Conservation (phyloP, 1,140 invertebrate genomes). For the Potamilus streckersoni region DNA sequence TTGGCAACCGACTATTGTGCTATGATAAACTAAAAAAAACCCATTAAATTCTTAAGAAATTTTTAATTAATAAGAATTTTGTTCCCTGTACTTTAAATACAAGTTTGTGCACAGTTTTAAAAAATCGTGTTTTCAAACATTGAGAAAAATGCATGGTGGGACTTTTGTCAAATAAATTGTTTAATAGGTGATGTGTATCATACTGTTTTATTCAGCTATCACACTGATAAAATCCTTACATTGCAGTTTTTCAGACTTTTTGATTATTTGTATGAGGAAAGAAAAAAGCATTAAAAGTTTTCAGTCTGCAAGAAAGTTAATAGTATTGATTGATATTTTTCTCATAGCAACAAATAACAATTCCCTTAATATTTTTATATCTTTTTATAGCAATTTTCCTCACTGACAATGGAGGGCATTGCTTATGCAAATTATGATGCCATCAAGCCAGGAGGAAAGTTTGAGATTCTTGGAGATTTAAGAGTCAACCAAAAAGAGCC, state of each 20-base stretch:
- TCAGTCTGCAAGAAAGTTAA: not conserved
- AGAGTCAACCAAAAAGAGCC: conserved; percentile 72
- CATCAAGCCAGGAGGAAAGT: conserved; percentile 66
- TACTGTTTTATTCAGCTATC: too few species aligned
- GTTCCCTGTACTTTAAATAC: not conserved
- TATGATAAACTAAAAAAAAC: too few species aligned
- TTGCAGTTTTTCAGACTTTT: too few species aligned
- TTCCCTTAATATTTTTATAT: conserved; percentile 29
- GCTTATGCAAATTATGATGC: conserved; percentile 72
- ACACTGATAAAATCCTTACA: too few species aligned
- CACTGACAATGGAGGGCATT: conserved; percentile 68
- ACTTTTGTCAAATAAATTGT: not conserved
- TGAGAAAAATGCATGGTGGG: not conserved
- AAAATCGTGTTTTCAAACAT: not conserved
- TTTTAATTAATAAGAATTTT: not conserved
- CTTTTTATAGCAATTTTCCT: conserved; percentile 60
- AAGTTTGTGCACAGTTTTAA: conserved; percentile 2
- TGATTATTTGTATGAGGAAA: not conserved
- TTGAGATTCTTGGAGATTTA: conserved; percentile 73
- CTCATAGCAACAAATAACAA: not conserved
- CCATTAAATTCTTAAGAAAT: not conserved
- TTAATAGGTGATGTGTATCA: not conserved
- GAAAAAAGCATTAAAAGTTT: not conserved
- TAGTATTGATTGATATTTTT: not conserved
- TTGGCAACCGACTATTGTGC: too few species aligned